Base-by-base conservation (phyloP, 2,888 invertebrate genomes). In the Sinelater perroti region DNA sequence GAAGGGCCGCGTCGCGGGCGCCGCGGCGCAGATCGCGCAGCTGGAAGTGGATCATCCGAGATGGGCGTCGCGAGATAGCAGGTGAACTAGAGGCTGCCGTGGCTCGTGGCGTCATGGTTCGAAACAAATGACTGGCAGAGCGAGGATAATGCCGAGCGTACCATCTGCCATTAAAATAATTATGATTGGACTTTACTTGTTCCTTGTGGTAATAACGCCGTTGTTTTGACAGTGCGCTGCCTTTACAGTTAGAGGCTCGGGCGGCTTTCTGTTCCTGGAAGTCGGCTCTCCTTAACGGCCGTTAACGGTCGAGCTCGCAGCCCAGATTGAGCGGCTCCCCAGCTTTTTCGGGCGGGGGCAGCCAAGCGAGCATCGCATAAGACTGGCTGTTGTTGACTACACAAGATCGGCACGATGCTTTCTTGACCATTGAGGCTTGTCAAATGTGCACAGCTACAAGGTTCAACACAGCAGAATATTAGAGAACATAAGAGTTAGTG, bases 91-190 rank as follows among this genome's bases (percentile, higher is more conserved):
- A 72, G 71, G 73, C 72, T 72, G 70, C 67, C 72, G 70, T 75
- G 78, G 78, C 79, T 79, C 79, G 79, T 78, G 78, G 78, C 79
- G 79, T 79, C 79, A 79, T 79, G 79, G 71, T 79, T 79, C 73
- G 79, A 77, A 78, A 75, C 79, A 78, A 79, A 79, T 79, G 79
- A 76, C 79, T 78, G 78, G 69, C 77, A 79, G 78, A 78, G 78
- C 79, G 79, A 76, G 74, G 77, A 78, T 79, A 79, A 78, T 79
- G 77, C 75, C 73, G 75, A 77, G 73, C 74, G 74, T 75, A 74
- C 75, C 75, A 73, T 75, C 75, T 73, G 70, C 76, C 74, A 78
- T 78, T 78, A 78, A 76, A 78, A 78, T 78, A 77, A 78, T 78
- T 78, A 78, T 77, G 73, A 78, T 77, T 73, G 71, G 72, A 72